phyloP scores from a whole-genome alignment of 2,797 vertebrate species.

The Gymnoscopelus braueri region DNA sequence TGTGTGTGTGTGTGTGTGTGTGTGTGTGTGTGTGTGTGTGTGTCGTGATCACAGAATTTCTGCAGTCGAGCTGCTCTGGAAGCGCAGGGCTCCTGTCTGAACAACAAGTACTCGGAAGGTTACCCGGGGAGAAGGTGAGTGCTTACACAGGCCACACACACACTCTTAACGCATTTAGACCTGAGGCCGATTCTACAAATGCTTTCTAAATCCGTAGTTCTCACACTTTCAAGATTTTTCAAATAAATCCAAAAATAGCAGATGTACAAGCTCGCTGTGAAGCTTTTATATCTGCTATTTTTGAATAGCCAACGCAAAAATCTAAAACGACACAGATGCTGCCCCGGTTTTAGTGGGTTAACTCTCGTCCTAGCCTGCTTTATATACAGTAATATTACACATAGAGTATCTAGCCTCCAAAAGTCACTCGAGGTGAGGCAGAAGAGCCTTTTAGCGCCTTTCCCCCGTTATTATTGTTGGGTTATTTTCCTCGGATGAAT shows the following conservation, averaged over 20 bases:
- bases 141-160: conserved; percentile 31
- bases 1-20: conserved; percentile 17
- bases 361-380: background rate
- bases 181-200: no score
- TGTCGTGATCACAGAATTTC: conserved; percentile 86
- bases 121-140: conserved; percentile 94
- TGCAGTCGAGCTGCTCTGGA: conserved; percentile 95
- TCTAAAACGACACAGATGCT: no score
- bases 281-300: no score
- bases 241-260: no score
- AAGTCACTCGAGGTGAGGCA: conserved; percentile 37
- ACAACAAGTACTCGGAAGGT: conserved; percentile 98
- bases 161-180: no score
- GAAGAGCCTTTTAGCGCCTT: conserved; percentile 41
- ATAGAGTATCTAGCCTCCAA: conserved; percentile 46
- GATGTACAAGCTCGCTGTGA: no score
- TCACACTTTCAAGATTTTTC: no score
- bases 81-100: conserved; percentile 94
- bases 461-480: conserved; percentile 40
- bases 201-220: no score
- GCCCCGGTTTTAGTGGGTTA: no score
- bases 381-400: conserved; percentile 27
- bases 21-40: conserved; percentile 23
- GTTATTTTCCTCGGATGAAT: conserved; percentile 40
- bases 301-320: no score